These are phyloP conservation scores for Thermophis baileyi DNA, from an alignment of 2,113 vertebrate genomes.

Conservation along the genomic window DNA sequence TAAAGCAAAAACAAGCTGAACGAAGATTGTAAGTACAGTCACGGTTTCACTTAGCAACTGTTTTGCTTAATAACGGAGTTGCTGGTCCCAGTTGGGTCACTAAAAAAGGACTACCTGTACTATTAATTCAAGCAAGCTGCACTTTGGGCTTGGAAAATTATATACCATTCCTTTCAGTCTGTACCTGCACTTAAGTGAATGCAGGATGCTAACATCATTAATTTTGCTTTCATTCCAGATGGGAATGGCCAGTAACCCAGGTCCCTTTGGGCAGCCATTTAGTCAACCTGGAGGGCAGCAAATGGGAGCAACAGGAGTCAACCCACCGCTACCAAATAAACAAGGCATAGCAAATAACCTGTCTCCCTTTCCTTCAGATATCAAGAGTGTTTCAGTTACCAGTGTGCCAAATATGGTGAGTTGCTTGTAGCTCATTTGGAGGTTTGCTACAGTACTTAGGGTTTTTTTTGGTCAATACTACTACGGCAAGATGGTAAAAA, in stretches of 20 bases:
- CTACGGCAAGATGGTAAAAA: background rate
- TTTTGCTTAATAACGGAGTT: background rate
- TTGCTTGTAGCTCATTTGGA: constrained; percentile 2
- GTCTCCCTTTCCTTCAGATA: constrained; percentile 83
- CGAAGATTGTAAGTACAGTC: background rate
- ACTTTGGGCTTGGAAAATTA: background rate
- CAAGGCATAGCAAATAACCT: constrained; percentile 86
- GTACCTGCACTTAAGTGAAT: background rate
- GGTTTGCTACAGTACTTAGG: background rate
- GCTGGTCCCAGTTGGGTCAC: background rate
- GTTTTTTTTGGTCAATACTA: background rate
- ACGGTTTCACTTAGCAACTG: background rate
- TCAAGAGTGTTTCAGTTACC: constrained; percentile 87
- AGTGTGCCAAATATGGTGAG: constrained; percentile 95
- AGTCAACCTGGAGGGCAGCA: constrained; percentile 87
- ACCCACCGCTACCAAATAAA: constrained; percentile 86
- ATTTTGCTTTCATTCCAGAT: constrained; percentile 76
- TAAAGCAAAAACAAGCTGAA: background rate
- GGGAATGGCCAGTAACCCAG: constrained; percentile 85
- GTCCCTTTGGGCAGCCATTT: constrained; percentile 89
- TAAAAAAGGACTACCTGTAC: background rate
- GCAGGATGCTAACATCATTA: background rate
- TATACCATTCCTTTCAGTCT: background rate
- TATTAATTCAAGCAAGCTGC: background rate
- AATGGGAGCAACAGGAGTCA: constrained; percentile 85